phyloP scores from a whole-genome alignment of 2,888 invertebrate species.

The Yponomeuta evonymella region DNA sequence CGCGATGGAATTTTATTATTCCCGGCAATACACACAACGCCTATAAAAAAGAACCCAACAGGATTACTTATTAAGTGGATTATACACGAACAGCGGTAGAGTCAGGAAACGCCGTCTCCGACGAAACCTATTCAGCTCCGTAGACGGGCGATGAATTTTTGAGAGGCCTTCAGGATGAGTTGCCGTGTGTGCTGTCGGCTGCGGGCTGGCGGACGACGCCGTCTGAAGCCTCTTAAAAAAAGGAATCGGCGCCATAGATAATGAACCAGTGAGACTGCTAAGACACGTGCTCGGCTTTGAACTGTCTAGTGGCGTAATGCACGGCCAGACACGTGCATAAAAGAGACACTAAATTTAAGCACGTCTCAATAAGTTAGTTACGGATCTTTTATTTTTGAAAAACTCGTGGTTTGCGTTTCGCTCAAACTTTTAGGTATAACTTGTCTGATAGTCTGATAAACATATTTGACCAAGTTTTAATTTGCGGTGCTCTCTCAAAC shows the following conservation, averaged over 20 bases:
- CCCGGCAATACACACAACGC: background rate
- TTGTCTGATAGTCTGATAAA: background rate
- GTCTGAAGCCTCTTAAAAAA: constrained; percentile 47
- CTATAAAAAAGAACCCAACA: constrained; percentile 20
- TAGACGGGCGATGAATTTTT: constrained; percentile 75
- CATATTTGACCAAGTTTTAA: background rate
- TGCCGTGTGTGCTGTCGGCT: constrained; percentile 36
- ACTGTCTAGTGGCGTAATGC: background rate
- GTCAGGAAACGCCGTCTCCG: constrained; percentile 39
- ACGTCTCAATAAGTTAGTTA: background rate
- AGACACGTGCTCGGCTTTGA: background rate
- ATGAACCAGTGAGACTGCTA: constrained; percentile 38
- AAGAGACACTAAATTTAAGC: background rate
- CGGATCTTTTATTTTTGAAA: background rate
- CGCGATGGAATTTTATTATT: background rate
- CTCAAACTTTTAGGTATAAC: background rate
- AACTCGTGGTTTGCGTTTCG: background rate
- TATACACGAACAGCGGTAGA: constrained; percentile 39
- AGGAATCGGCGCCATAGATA: constrained; percentile 56
- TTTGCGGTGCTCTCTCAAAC: background rate
- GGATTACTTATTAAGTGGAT: constrained; percentile 68
- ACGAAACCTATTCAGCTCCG: constrained; percentile 41
- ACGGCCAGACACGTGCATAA: background rate
- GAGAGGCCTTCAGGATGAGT: constrained; percentile 63
- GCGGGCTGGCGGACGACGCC: constrained; percentile 6